These are phyloP conservation scores for Myotis lucifugus DNA, from an alignment of 2,113 vertebrate genomes.

Conservation along the genomic window DNA sequence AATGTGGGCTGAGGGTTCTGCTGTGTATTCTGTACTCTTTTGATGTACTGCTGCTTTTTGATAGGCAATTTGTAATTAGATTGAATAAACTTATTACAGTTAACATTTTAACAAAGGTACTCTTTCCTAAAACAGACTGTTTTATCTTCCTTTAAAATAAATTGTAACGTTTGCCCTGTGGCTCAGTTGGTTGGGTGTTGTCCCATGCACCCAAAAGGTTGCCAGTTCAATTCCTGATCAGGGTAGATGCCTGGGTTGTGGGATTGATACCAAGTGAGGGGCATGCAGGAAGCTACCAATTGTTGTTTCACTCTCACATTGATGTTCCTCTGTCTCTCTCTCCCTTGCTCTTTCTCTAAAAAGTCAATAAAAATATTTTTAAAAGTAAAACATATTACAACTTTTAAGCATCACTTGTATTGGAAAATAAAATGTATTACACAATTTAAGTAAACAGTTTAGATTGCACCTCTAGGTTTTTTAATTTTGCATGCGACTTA, in stretches of 20 bases:
- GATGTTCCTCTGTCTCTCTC: neutral
- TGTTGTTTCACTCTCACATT: neutral
- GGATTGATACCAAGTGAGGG: neutral
- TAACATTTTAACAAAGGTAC: slow-evolving; percentile 55
- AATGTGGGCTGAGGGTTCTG: neutral
- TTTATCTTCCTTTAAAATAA: slow-evolving; percentile 57
- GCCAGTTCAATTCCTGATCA: neutral
- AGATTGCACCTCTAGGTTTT: neutral
- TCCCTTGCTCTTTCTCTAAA: neutral
- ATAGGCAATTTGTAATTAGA: slow-evolving; percentile 67
- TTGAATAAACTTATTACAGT: slow-evolving; percentile 50
- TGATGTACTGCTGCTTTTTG: slow-evolving; percentile 40
- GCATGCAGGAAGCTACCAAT: neutral
- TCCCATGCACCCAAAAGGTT: neutral
- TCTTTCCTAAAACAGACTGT: slow-evolving; percentile 27
- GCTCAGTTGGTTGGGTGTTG: neutral
- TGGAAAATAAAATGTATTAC: neutral
- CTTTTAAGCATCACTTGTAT: slow-evolving; percentile 36
- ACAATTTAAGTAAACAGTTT: neutral
- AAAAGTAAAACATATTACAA: slow-evolving; percentile 35
- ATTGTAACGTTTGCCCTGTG: neutral
- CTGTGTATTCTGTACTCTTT: neutral
- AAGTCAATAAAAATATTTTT: neutral
- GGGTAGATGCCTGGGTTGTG: neutral
- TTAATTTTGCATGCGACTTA: neutral